These are phyloP conservation scores for Thripadectes ignobilis DNA, from an alignment of 2,797 vertebrate genomes.

Conservation along the genomic window DNA sequence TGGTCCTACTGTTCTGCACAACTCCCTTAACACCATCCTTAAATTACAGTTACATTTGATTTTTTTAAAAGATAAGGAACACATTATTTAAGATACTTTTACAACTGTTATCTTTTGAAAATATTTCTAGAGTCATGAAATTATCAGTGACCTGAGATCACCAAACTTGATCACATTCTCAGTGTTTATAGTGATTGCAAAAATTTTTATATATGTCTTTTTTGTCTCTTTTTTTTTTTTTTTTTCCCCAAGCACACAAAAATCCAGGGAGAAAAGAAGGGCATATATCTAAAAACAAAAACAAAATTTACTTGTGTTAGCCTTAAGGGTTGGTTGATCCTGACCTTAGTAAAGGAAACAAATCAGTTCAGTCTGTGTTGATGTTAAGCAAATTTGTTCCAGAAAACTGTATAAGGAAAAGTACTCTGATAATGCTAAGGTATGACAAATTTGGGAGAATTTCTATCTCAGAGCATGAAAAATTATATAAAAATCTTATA, in stretches of 20 bases:
- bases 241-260: background rate
- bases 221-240: background rate
- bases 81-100: background rate
- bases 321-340: background rate
- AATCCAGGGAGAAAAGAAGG: background rate
- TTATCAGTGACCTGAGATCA: background rate
- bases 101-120: background rate
- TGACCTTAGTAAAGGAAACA: background rate
- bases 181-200: background rate
- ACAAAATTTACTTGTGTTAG: background rate
- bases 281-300: background rate
- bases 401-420: background rate
- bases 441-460: background rate
- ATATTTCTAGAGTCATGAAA: background rate
- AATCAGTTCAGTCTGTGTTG: background rate
- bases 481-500: background rate
- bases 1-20: background rate
- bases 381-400: background rate
- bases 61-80: background rate
- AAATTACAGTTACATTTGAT: background rate
- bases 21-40: background rate
- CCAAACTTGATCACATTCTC: background rate
- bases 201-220: background rate
- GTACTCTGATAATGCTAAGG: background rate
- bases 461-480: background rate